Evolutionary conservation across 2,113 vertebrate genomes (phyloP), one percentile per base, ranked within the genome.

Genomic region (Australoheros scitulus): DNA sequence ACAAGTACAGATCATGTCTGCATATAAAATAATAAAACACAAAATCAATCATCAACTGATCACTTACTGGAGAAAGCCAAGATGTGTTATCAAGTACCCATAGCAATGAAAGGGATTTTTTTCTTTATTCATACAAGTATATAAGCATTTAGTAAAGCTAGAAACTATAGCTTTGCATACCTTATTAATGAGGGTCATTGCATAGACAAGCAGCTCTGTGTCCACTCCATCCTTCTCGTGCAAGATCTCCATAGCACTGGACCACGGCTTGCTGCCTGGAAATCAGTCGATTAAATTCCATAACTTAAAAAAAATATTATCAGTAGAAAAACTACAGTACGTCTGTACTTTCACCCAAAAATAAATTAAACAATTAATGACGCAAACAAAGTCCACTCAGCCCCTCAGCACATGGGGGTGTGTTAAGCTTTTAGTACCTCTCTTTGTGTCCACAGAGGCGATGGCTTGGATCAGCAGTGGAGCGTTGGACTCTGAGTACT

Each of bases 121-220:
- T 18, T 52, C 4, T 34, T 0, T 32, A 72, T n/a, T 26, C 47
- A 72, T 47, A 32, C 26, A 72, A 72, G 65, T 32, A 50, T 52
- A 18, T 52, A 72, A 32, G 47, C 20, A 72, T 47, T n/a, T 2
- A n/a, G 68, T 7, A 72, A 72, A 72, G 47, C 26, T 20, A 55
- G 52, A 72, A 55, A 72, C 47, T 55, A n/a, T 14, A 55, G 26
- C 18, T 55, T n/a, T 6, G 2, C 11, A 36, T 92, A 99, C 98
- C 98, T 99, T 99, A 89, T 99, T 99, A 80, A 99, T 95, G 90
- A 99, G 96, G 4, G 97, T 98, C 97, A 98, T 98, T 18, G 97
- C 90, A 10, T 97, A 99, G 87, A 99, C 97, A 87, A 99, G 96
- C 38, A 99, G 95, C 61, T 99, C 98, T 0, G 97, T 98, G 90